Conservation (phyloP, 2,113 vertebrate genomes). For the Passer domesticus region DNA sequence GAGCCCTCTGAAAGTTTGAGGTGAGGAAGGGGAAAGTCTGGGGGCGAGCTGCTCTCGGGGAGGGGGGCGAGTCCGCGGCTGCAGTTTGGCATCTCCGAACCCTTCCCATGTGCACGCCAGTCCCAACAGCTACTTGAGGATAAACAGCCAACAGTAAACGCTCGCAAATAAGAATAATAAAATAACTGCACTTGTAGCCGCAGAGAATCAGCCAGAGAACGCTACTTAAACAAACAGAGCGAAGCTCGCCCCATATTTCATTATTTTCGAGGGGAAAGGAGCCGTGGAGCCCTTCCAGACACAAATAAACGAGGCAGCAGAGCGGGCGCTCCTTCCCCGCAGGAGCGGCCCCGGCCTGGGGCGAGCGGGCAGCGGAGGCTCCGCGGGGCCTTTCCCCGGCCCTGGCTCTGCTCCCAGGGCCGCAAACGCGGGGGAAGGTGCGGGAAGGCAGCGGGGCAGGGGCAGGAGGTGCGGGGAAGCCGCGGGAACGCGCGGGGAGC, state of each 20-base stretch:
- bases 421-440: rapidly evolving
- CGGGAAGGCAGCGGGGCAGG: neutral
- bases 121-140: neutral
- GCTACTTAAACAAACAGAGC: conserved; percentile 58
- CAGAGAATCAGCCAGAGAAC: conserved; percentile 9
- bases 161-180: conserved; percentile 30
- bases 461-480: neutral
- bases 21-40: conserved; percentile 12
- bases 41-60: neutral
- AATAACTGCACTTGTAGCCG: conserved; percentile 43
- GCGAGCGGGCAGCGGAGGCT: neutral
- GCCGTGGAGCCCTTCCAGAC: neutral
- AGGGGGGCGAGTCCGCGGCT: neutral
- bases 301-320: neutral
- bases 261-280: conserved; percentile 22
- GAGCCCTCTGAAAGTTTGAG: conserved; percentile 7
- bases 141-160: neutral
- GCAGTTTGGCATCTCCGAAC: neutral
- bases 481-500: neutral
- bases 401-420: neutral
- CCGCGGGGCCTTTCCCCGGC: neutral
- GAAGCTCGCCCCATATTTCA: conserved; percentile 29
- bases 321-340: neutral
- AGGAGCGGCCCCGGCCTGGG: neutral
- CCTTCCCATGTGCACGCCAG: neutral